Base-by-base conservation (phyloP, 2,797 vertebrate species). In the Amblyopsis hoosieri region DNA sequence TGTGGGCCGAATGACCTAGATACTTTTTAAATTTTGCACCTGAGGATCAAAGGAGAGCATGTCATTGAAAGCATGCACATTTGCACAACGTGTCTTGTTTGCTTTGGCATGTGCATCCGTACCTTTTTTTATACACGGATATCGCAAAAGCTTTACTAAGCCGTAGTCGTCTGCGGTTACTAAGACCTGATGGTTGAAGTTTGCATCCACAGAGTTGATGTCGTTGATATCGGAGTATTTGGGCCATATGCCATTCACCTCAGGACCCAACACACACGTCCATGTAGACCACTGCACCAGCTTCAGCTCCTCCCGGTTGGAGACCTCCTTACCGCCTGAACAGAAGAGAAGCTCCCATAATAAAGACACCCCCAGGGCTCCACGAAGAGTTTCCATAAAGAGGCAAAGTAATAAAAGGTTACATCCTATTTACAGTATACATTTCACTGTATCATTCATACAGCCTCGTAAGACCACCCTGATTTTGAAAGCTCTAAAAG, bases 11-110 rank as follows among this genome's bases (percentile, higher is more conserved):
- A 82, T 99, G 98, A 73, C 98, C 98, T 69, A 99, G 93, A 74
- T 99, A 99, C 82, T 97, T 99, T 85, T 94, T 98, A 90, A 95
- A 99, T 81, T 99, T 99, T 83, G 97, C 96, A 81, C 97, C 98
- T 99, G 74, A 61, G 84, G 90, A 49, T 81, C 68, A 83, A 90
- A 79, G 57, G 29, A 11, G 65, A 64, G 59, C 7, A 63, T 2
- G 60, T 66, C 2, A 74, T 51, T 54, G n/a, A 55, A 17, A 52
- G 2, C 6, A 14, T 1, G 8, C 6, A 31, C 33, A 7, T 17
- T 14, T 49, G 23, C 2, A 11, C 14, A 11, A 11, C 9, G 15
- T n/a, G n/a, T n/a, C 17, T 14, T 42, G 23, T 14, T 0, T 53
- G 6, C 48, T 62, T 12, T 15, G 2, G 1, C 0, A 58, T 31